Evolutionary conservation across 2,797 vertebrate species (phyloP), one percentile per base, ranked within the genome.

Genomic region (Meriones psammophilus): DNA sequence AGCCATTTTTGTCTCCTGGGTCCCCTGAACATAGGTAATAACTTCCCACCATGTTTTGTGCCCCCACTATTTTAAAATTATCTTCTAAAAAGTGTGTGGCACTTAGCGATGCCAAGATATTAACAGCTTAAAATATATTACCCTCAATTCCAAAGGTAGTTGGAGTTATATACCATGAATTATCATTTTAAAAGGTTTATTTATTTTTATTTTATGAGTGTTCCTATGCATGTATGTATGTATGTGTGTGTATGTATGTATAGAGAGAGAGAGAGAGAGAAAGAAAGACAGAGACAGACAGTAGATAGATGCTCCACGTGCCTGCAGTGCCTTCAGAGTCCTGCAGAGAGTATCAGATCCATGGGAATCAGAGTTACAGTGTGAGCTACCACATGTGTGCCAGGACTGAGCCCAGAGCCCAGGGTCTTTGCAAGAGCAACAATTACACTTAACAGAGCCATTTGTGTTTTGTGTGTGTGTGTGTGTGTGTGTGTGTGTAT

Each of bases 41-140:
- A 77, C 50, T 46, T 80, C 26, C 95, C 54, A 24, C 26, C 42
- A 28, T 5, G 33, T 33, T 69, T 87, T 50, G 28, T 79, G 18
- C 5, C 30, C 15, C 20, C 13, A n/a, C 24, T 42, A 94, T 83
- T 83, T 71, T 71, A 88, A 88, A 76, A 24, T 22, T 71, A 7
- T 22, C 76, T 95, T 80, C 86, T 85, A 30, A 80, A 60, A 39
- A 66, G 42, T 33, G 3, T 78, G 20, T 62, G 24, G 74, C n/a
- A 74, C 15, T 71, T 73, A 68, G 46, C 78, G 30, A n/a, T 3
- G 5, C 39, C 73, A 74, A 74, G 22, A 42, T 33, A 62, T 18
- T 83, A 89, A 74, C 4, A 56, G 15, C 58, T 95, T 88, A 94
- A 89, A 93, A 66, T 8, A 81, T 15, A 8, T 8, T 42, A 58